Evolutionary conservation across 2,888 invertebrate species (phyloP), one percentile per base, ranked within the genome.

Genomic region (Synanthedon vespiformis): DNA sequence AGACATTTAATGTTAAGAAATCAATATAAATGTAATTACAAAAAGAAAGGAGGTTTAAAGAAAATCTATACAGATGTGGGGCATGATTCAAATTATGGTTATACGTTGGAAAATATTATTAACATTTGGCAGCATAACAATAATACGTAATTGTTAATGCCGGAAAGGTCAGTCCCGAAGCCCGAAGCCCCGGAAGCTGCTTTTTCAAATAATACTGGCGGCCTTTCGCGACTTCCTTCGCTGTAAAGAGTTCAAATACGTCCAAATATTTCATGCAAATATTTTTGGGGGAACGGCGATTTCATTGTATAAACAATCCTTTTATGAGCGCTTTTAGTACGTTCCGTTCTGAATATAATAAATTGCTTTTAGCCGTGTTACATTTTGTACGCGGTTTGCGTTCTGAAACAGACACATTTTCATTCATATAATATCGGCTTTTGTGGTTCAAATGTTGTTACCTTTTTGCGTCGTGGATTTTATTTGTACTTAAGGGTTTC

Each of bases 151-250:
- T 44, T 44, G 44, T 14, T 44, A 44, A 44, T 44, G 13, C 44
- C 61, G 61, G 64, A 67, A 65, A 63, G 64, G 65, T 62, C 63
- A 63, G 56, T 63, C 51, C 56, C 53, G 55, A 53, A 52, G 55
- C 54, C 41, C 49, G 47, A 41, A 40, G 49, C 40, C 52, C 51
- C 55, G 59, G 61, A 63, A 60, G 54, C 44, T 41, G 56, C 57
- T 61, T 61, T 59, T 56, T 52, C 54, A 54, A 55, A 56, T 59
- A 61, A 57, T 54, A 57, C 56, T 52, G 53, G 60, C 54, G 55
- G 49, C 55, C 61, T 61, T 62, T 61, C 59, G 59, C 57, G 56
- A 58, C 56, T 60, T 60, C 55, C 55, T 53, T 40, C 16, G 51
- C 49, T 52, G n/a, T 16, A 53, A 51, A 34, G 50, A 55, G 44